Base-by-base conservation (phyloP, 2,888 invertebrate species). In the Mellilla xanthometata region DNA sequence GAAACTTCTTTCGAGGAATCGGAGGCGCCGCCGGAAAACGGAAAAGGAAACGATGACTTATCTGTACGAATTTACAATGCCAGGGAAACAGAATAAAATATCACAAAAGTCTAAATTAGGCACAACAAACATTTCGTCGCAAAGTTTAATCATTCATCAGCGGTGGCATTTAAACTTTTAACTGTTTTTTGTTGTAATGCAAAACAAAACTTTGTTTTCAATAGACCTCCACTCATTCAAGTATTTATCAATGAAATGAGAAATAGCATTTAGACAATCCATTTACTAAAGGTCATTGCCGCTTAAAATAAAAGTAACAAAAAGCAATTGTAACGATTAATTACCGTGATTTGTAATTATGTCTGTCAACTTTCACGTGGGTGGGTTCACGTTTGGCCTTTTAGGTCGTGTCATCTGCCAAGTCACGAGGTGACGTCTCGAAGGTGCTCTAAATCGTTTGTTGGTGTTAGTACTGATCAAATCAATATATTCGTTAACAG, bases 11-110 rank as follows among this genome's bases (percentile, higher is more conserved):
- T 65, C 47, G 41, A 45, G 40, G 54, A 71, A 73, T 72, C 70
- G 62, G 68, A 74, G 61, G 56, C 60, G 58, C 57, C 61, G 54
- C 45, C 29, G 52, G 64, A 58, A 59, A 7, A 57, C 24, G 33
- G 45, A 45, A 45, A 19, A 15, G 51, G 59, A 53, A 49, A 34
- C 55, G 60, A 61, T 62, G 56, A 63, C 61, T 76, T 76, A 76
- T 76, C 72, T 65, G 53, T 40, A 50, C 54, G 63, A 72, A 71
- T 73, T 71, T 15, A 71, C 65, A 67, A 68, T 72, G 64, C 65
- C 71, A 66, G 62, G 65, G 65, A 68, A 67, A 62, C 57, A 57
- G 65, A 62, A 68, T 74, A 72, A 69, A 75, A 72, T 65, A 75
- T 75, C 69, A 76, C 70, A 61, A 70, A 48, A 39, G 32, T 48